Base-by-base conservation (phyloP, 2,888 invertebrate genomes). In the Leucania comma region DNA sequence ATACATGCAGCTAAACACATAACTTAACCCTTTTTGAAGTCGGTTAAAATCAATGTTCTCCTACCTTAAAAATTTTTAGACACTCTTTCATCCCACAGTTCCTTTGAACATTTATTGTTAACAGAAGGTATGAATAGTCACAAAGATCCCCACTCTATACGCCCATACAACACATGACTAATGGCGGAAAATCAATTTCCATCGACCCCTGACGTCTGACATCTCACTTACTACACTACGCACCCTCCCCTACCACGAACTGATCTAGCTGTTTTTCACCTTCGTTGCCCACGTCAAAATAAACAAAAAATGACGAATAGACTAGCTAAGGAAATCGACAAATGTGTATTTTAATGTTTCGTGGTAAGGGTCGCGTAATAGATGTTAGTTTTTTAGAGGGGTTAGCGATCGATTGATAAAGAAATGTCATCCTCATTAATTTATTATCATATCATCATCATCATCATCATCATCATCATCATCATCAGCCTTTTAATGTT, bases 281-380 rank as follows among this genome's bases (percentile, higher is more conserved):
- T 92, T 91, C 93, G 93, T 93, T 95, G 92, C 93, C 95, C 95
- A 93, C 92, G 95, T 95, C 95, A 95, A 94, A 95, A 95, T 95
- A 95, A 91, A 91, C 92, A 92, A 88, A 88, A 90, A 90, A 91
- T 92, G 91, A 92, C 87, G 75, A 82, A 88, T 86, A 82, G 87
- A 87, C 89, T 85, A 88, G 89, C 91, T 90, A 82, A 90, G 91
- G 91, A 92, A 90, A 91, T 90, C 86, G 85, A 83, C 87, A 93
- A 94, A 93, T 93, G 92, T 89, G 86, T 87, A 90, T 93, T 93
- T 93, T 92, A 94, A 94, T 92, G 90, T 89, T 87, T 86, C 83
- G 82, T 84, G 69, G 86, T 86, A 88, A 80, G 87, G 86, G 88
- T 89, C 87, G 88, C 58, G 54, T 69, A 68, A 69, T 74, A 67